Evolutionary conservation across 1,140 invertebrate species (phyloP), one percentile per base, ranked within the genome.

Genomic region (Globodera rostochiensis): DNA sequence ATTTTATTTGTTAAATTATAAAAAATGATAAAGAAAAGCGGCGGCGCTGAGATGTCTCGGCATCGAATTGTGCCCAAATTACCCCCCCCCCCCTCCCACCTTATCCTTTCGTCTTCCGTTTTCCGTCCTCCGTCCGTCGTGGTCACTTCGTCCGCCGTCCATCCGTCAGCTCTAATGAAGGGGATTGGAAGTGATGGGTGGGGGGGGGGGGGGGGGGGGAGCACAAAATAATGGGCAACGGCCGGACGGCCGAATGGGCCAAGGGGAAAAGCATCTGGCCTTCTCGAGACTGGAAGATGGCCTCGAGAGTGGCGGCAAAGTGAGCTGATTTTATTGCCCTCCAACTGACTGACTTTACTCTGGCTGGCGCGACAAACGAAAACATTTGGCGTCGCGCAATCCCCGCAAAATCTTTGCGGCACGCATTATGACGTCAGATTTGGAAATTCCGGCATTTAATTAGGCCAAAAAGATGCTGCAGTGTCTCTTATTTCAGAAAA

Each of bases 11-110:
- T 36, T 36, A 2, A 36, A 36, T 36, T 36, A 36, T 36, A 70
- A 70, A 70, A 70, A 36, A 70, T 70, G 13, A 70, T 70, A 70
- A 9, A 70, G 46, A 45, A 74, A 73, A 73, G 50, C 19, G 57
- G 9, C 73, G 57, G 57, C 8, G 73, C 49, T 50, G 73, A 36
- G 36, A 70, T 70, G 46, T 70, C 69, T 36, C 36, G 69, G 69
- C 69, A 9, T 36, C 36, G 69, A 11, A 70, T 53, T 50, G n/a
- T 21, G 0, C 25, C 21, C n/a, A 74, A 74, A 47, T 21, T 50
- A 57, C 25, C 49, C n/a, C 49, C n/a, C 57, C 45, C 25, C 4
- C 73, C 25, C 21, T 8, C 25, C 6, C 73, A 36, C 21, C 25
- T 6, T 74, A 19, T 25, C 25, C 73, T 8, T 36, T 36, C 8